These are phyloP conservation scores for Cladopsammia gracilis DNA, from an alignment of 64 coral and sea anemone genomes.

Conservation along the genomic window DNA sequence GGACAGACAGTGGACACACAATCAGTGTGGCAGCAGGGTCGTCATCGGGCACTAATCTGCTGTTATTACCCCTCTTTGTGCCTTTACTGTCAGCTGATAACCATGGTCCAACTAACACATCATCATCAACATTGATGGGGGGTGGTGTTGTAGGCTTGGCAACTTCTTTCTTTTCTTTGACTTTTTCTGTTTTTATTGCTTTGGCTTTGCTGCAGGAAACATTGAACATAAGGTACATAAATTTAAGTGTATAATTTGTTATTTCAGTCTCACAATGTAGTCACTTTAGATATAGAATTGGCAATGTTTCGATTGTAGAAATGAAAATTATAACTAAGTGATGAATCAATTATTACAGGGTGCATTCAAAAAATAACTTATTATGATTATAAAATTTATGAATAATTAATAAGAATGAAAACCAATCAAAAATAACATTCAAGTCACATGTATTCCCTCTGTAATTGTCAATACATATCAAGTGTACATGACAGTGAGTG, in stretches of 20 bases:
- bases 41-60: background rate
- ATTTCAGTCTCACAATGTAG: no score
- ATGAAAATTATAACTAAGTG: no score
- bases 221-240: background rate
- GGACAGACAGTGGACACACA: slow-evolving; percentile 89
- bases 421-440: no score
- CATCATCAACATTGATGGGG: background rate
- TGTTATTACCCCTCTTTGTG: background rate
- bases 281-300: no score
- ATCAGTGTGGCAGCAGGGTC: slow-evolving; percentile 72
- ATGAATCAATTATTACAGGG: no score
- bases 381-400: no score
- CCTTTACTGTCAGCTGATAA: background rate
- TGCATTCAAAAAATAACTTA: no score
- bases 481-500: no score
- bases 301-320: no score
- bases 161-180: slow-evolving; percentile 32
- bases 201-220: slow-evolving; percentile 9
- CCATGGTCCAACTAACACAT: background rate
- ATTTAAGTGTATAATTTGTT: background rate
- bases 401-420: no score
- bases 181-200: slow-evolving; percentile 20
- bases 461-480: no score
- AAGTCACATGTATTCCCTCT: no score
- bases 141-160: background rate